A percentile compares a stretch with the other conserved stretches of the same genome.
phyloP scores from a whole-genome alignment of 35 echinoderm and acorn worm species.

The Anneissia japonica region DNA sequence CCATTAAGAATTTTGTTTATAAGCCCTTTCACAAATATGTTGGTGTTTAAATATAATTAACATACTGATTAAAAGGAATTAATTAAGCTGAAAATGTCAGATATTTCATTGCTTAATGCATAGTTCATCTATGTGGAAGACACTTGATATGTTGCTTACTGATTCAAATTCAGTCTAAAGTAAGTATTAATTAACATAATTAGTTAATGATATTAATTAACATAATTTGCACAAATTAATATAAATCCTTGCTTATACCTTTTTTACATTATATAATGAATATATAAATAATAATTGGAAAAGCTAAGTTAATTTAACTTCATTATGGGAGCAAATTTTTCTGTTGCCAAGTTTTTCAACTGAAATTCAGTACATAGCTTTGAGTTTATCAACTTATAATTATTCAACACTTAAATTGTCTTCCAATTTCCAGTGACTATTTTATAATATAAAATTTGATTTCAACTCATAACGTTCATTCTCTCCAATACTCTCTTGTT shows the following conservation, averaged over 20 bases:
- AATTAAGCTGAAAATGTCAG: neutral
- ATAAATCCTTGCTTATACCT: neutral
- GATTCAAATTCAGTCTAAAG: neutral
- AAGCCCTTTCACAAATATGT: too few relatives aligned
- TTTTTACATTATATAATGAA: neutral
- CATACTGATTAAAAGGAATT: neutral
- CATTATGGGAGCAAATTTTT: neutral
- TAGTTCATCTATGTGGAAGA: neutral
- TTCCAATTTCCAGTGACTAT: neutral
- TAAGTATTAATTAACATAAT: neutral
- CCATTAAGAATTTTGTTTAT: too few relatives aligned
- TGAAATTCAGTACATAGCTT: too few relatives aligned
- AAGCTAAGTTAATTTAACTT: neutral
- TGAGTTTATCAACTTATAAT: neutral
- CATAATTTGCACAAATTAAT: neutral
- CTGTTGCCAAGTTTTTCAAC: too few relatives aligned
- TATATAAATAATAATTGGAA: neutral
- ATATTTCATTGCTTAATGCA: neutral
- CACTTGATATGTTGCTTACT: neutral
- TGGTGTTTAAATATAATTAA: too few relatives aligned
- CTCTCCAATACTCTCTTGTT: too few relatives aligned
- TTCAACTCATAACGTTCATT: neutral
- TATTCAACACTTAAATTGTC: neutral
- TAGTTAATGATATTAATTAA: neutral
- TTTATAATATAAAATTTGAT: neutral